Evolutionary conservation across 2,888 invertebrate genomes (phyloP).

Genomic region (Lochmaea crataegi): DNA sequence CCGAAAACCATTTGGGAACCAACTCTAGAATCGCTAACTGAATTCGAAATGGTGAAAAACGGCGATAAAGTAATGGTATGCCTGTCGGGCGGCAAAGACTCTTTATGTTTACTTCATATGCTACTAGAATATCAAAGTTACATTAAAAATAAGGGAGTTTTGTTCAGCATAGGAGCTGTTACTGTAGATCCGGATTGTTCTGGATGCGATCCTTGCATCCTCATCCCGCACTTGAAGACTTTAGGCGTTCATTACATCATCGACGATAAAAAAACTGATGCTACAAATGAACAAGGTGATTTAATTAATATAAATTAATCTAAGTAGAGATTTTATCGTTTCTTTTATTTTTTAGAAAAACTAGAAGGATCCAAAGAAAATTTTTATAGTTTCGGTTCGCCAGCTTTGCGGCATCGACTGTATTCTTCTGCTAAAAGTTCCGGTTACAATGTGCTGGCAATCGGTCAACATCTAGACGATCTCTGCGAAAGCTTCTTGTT

Average conservation of each 20-base stretch:
- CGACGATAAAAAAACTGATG: slow-evolving; percentile 67
- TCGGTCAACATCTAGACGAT: slow-evolving; percentile 89
- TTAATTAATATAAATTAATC: background rate
- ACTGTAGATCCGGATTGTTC: slow-evolving; percentile 79
- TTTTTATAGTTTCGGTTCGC: slow-evolving; percentile 76
- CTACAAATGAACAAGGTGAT: slow-evolving; percentile 52
- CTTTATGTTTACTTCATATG: slow-evolving; percentile 85
- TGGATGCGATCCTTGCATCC: slow-evolving; percentile 68
- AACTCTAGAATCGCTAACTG: slow-evolving; percentile 83
- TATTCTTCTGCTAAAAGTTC: slow-evolving; percentile 80
- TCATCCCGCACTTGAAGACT: slow-evolving; percentile 80
- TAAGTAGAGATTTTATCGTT: background rate
- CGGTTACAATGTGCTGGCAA: slow-evolving; percentile 87
- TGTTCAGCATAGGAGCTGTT: slow-evolving; percentile 78
- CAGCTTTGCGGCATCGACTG: slow-evolving; percentile 78
- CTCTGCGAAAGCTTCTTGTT: slow-evolving; percentile 85
- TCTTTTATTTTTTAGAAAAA: slow-evolving; percentile 64
- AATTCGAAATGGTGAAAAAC: slow-evolving; percentile 85
- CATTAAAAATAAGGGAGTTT: slow-evolving; percentile 77
- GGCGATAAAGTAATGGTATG: slow-evolving; percentile 84
- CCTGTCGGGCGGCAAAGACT: slow-evolving; percentile 86
- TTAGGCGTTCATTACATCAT: slow-evolving; percentile 82
- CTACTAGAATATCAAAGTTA: slow-evolving; percentile 87
- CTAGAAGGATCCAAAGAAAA: slow-evolving; percentile 65
- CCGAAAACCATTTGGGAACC: slow-evolving; percentile 86